Conservation (phyloP, 2,888 invertebrate genomes). For the Frankliniella fusca region DNA sequence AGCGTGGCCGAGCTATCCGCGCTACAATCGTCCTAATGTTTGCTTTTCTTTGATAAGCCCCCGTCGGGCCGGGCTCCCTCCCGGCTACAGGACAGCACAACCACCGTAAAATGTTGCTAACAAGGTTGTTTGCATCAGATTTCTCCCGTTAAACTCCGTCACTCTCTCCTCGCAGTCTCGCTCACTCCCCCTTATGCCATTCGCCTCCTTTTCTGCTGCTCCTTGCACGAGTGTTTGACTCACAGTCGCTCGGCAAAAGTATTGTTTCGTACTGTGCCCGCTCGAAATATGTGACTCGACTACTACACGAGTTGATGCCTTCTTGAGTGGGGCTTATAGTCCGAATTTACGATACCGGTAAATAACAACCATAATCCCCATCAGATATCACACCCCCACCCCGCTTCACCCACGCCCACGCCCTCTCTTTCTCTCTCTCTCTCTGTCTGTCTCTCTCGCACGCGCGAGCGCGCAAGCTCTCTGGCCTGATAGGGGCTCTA, state of each 20-base stretch:
- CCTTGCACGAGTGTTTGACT: neutral
- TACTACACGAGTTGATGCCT: too few species aligned
- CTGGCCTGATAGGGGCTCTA: neutral
- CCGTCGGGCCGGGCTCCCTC: neutral
- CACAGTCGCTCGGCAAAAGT: too few species aligned
- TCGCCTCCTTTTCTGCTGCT: neutral
- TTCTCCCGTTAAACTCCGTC: neutral
- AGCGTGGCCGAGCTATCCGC: neutral
- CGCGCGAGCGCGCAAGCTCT: neutral
- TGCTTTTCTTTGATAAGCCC: neutral
- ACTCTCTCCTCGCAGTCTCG: neutral
- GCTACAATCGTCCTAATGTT: constrained; percentile 20
- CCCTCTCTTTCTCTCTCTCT: neutral
- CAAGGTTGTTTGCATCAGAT: neutral
- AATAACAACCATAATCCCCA: neutral
- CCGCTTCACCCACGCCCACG: neutral
- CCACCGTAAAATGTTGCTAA: constrained; percentile 23
- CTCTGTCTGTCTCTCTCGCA: neutral
- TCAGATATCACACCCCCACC: neutral
- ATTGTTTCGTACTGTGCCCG: too few species aligned
- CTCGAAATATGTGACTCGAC: too few species aligned
- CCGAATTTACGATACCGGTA: neutral
- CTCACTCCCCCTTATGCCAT: neutral
- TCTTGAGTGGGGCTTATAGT: neutral
- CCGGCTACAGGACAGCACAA: neutral